Base-by-base conservation (phyloP, 2,113 vertebrate genomes). In the Fulica atra region DNA sequence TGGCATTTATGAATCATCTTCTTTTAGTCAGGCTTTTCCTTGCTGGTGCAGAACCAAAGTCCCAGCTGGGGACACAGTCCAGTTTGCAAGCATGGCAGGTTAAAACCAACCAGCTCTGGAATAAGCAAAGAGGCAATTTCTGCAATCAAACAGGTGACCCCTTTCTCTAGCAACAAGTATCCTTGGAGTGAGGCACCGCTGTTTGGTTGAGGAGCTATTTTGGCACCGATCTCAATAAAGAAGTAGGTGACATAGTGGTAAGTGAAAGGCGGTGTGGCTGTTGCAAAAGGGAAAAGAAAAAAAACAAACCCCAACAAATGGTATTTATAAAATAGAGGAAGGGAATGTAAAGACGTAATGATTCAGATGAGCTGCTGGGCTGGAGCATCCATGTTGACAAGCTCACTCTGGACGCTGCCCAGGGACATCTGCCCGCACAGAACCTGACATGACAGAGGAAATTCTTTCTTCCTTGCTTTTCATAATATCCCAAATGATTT, bases 271-370 rank as follows among this genome's bases (percentile, higher is more conserved):
- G 82, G 42, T n/a, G 3, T 9, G 33, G 46, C 23, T 85, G 44
- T 87, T 91, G 77, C 77, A 76, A 86, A 91, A 94, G 65, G 66
- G 70, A 63, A 63, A 92, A 89, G 42, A 13, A 74, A 90, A 90
- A 56, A 18, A 36, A 11, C 24, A 16, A 16, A 51, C 23, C 21
- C 13, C 24, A 50, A 4, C 40, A 72, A 86, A 68, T 16, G 61
- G 86, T 92, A 83, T 94, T 95, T 96, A 95, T 94, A 93, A 94
- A 95, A 88, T 89, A 94, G 90, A 95, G 93, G 95, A 97, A 96
- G 81, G 72, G 61, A 77, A 44, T n/a, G 79, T 19, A 86, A 92
- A 86, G 88, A 73, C 21, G 13, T 60, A 81, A 89, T 18, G 46
- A 71, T 76, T 90, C 72, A 70, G 69, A 76, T 12, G 80, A 56